A percentile compares a stretch with the other conserved stretches of the same genome.
phyloP scores from a whole-genome alignment of 2,797 vertebrate species.

The Ctenochaetus hawaiiensis region DNA sequence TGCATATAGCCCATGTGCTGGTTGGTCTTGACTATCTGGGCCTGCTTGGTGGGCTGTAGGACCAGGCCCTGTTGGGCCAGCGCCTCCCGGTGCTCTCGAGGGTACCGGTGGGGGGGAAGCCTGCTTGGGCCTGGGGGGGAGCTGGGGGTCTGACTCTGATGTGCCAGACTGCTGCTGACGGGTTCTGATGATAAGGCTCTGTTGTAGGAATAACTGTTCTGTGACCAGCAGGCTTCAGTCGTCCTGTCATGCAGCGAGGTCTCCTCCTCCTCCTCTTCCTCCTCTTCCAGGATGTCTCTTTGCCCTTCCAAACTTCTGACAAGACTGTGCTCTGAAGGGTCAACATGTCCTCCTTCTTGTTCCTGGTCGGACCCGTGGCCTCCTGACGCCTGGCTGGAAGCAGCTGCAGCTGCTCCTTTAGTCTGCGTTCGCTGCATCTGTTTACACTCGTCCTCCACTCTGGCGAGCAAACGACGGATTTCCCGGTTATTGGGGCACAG shows the following conservation, averaged over 20 bases:
- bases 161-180: conserved; percentile 68
- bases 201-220: conserved; percentile 80
- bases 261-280: conserved; percentile 72
- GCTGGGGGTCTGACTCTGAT: conserved; percentile 69
- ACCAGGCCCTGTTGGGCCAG: conserved; percentile 87
- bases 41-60: conserved; percentile 93
- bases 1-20: conserved; percentile 91
- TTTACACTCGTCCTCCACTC: conserved; percentile 96
- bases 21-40: conserved; percentile 97
- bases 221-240: conserved; percentile 79
- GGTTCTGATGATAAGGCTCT: conserved; percentile 83
- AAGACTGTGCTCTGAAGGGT: conserved; percentile 64
- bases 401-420: conserved; percentile 84
- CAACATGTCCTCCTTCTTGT: conserved; percentile 84
- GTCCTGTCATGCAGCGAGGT: conserved; percentile 70
- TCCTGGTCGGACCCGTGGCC: conserved; percentile 89
- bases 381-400: conserved; percentile 77
- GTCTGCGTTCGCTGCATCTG: conserved; percentile 93
- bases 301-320: conserved; percentile 75
- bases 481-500: conserved; percentile 96
- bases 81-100: conserved; percentile 87
- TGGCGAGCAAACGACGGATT: conserved; percentile 91
- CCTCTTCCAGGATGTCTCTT: conserved; percentile 86
- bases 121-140: conserved; percentile 82
- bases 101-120: conserved; percentile 72